Conservation (phyloP, 2,113 vertebrate species). For the Barnardius zonarius region DNA sequence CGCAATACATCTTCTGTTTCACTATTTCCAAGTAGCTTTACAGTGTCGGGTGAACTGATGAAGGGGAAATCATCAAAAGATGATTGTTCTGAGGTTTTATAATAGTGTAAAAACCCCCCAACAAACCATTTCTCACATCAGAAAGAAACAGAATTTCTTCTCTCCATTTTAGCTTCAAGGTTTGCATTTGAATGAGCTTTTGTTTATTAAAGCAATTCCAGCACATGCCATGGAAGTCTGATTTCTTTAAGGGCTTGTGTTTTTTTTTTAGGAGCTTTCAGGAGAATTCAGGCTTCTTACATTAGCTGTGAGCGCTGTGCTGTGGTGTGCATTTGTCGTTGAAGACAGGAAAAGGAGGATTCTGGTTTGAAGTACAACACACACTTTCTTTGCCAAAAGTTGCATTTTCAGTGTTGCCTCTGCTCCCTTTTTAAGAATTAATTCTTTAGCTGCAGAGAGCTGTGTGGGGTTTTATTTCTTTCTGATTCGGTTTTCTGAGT, state of each 20-base stretch:
- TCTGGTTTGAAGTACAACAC: neutral
- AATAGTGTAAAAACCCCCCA: rapidly evolving
- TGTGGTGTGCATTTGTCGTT: neutral
- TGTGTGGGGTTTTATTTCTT: neutral
- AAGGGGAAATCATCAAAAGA: neutral
- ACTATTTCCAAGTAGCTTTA: neutral
- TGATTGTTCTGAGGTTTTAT: neutral
- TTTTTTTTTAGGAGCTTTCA: neutral
- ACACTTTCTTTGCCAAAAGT: neutral
- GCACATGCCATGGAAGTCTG: neutral
- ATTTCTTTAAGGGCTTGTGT: neutral
- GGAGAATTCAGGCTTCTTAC: neutral
- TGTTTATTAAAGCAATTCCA: neutral
- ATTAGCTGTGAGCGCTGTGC: neutral
- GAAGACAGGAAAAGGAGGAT: neutral
- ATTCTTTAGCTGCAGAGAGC: neutral
- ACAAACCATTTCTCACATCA: neutral
- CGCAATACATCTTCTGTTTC: neutral
- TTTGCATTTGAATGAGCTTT: neutral
- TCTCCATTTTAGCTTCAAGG: neutral
- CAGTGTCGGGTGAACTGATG: neutral
- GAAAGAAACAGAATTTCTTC: neutral
- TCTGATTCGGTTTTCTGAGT: neutral
- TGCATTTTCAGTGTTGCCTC: neutral
- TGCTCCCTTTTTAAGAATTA: neutral